Conservation (phyloP, 2,113 vertebrate genomes). For the Lophotis ruficrista region DNA sequence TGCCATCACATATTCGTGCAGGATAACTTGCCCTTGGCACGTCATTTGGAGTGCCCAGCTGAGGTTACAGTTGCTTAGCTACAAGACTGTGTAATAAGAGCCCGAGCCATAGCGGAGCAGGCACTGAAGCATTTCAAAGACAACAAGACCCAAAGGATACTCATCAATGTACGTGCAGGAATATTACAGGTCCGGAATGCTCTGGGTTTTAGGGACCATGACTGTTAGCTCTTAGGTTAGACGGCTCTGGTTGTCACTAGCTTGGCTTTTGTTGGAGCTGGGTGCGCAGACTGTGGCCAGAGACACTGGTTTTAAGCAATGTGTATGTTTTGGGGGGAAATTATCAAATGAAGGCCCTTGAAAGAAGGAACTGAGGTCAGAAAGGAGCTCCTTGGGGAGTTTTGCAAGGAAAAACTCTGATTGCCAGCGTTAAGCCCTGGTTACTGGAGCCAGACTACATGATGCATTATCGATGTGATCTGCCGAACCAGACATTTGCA, state of each 20-base stretch:
- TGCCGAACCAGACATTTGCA: neutral
- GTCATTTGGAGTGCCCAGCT: neutral
- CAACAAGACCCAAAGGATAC: neutral
- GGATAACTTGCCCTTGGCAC: neutral
- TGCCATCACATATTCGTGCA: neutral
- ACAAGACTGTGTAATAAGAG: neutral
- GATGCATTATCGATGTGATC: neutral
- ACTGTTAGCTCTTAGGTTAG: neutral
- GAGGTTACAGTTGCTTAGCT: constrained; percentile 36
- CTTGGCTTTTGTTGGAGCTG: neutral
- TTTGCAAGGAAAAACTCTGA: neutral
- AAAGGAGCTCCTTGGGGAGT: neutral
- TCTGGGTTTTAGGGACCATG: neutral
- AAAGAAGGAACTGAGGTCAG: neutral
- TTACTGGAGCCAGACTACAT: neutral
- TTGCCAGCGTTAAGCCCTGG: neutral
- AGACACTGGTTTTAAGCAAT: neutral
- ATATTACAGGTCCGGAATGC: neutral
- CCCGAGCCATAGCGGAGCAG: neutral
- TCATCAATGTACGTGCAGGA: neutral
- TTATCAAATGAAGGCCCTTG: neutral
- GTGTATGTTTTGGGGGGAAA: neutral
- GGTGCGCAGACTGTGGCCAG: neutral
- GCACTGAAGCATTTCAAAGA: neutral
- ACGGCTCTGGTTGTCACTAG: neutral